These are phyloP conservation scores for Dufourea novaeangliae DNA, from an alignment of 1,140 invertebrate species.

Conservation along the genomic window DNA sequence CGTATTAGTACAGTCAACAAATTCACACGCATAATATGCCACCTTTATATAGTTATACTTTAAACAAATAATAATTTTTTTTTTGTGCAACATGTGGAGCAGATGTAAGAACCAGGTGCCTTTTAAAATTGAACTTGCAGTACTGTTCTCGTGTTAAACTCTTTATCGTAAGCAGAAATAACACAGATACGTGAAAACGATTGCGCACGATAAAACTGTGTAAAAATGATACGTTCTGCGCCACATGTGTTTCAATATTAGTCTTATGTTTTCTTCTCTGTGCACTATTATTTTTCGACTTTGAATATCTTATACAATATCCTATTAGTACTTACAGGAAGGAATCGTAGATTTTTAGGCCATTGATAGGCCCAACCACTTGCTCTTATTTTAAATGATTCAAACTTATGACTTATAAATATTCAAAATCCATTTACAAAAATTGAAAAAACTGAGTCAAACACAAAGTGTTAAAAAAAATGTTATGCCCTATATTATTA, in stretches of 20 bases:
- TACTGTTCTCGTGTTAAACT: slow-evolving; percentile 23
- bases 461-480: background rate
- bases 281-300: slow-evolving; percentile 49
- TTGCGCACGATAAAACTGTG: slow-evolving; percentile 35
- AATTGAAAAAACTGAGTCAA: slow-evolving; percentile 26
- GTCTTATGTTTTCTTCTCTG: slow-evolving; percentile 54
- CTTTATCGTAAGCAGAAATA: slow-evolving; percentile 29
- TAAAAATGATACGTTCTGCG: slow-evolving; percentile 48
- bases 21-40: slow-evolving; percentile 46
- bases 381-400: slow-evolving; percentile 51
- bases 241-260: slow-evolving; percentile 50
- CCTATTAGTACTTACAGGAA: slow-evolving; percentile 61
- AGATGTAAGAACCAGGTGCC: slow-evolving; percentile 34
- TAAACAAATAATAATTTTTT: slow-evolving; percentile 33
- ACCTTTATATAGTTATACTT: slow-evolving; percentile 41
- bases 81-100: slow-evolving; percentile 40
- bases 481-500: slow-evolving; percentile 11
- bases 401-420: slow-evolving; percentile 31
- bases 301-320: slow-evolving; percentile 55
- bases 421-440: slow-evolving; percentile 14
- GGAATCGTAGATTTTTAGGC: slow-evolving; percentile 54
- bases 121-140: slow-evolving; percentile 36
- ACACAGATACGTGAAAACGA: slow-evolving; percentile 20
- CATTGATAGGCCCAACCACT: slow-evolving; percentile 52
- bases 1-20: slow-evolving; percentile 50